phyloP scores from a whole-genome alignment of 2,113 vertebrate genomes.

The Crotalus viridis region DNA sequence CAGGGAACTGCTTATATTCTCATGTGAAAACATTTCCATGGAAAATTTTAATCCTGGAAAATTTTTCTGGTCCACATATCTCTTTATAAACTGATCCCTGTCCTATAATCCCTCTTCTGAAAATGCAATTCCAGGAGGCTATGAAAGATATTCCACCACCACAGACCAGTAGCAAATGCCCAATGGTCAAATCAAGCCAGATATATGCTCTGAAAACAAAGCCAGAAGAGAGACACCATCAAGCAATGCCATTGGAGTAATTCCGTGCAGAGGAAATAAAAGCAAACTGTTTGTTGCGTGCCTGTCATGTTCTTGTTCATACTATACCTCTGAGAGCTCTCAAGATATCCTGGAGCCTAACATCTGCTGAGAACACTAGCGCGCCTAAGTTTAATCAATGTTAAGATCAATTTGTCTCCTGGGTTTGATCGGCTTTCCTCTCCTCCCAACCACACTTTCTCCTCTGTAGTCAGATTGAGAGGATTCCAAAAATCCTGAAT shows the following conservation, averaged over 20 bases:
- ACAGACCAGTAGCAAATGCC: constrained; percentile 3
- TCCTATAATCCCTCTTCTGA: neutral
- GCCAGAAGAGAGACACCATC: constrained; percentile 39
- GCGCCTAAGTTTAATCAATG: neutral
- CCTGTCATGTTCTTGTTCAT: constrained; percentile 17
- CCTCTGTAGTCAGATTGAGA: neutral
- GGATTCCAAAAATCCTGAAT: constrained; percentile 27
- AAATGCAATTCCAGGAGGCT: neutral
- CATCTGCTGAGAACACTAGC: constrained; percentile 25
- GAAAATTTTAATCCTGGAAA: neutral
- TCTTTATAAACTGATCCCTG: neutral
- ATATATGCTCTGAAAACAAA: constrained; percentile 48
- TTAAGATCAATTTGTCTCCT: constrained; percentile 29
- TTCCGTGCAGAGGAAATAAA: constrained; percentile 35
- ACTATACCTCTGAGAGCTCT: neutral
- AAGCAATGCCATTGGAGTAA: constrained; percentile 13
- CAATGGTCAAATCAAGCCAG: constrained; percentile 41
- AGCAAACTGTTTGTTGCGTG: constrained; percentile 44
- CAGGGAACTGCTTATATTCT: neutral
- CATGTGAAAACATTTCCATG: neutral
- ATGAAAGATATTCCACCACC: neutral
- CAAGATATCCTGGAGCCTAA: constrained; percentile 5
- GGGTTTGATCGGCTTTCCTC: neutral
- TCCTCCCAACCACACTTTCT: neutral
- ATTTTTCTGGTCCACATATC: neutral